Evolutionary conservation across 2,113 vertebrate species (phyloP), one percentile per base, ranked within the genome.

Genomic region (Dicaeum eximium): DNA sequence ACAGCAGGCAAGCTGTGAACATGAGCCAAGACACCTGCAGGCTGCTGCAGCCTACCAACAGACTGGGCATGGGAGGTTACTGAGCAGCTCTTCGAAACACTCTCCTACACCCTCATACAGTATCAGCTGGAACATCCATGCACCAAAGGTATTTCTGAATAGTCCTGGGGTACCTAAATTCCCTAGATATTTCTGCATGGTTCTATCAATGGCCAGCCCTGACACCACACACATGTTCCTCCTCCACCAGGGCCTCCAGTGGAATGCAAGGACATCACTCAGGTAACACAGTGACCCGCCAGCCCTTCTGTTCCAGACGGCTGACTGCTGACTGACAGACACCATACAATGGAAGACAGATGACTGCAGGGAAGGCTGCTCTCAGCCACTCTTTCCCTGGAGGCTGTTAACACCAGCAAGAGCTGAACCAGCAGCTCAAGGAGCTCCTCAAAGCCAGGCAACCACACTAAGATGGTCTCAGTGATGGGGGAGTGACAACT

Each of bases 241-340:
- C 40, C 78, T 73, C 60, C 44, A 18, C 15, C 0, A 0, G 9
- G 12, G 38, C 40, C 21, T 44, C 31, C 40, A 15, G 22, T 10
- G 30, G 35, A 58, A 75, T 5, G 2, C 17, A 45, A 64, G 38
- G 25, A 54, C 7, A 6, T 37, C 31, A 44, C 70, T 13, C 21
- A 35, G 40, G n/a, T 30, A 17, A 24, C 2, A 15, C 13, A 44
- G n/a, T 1, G 5, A 62, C n/a, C 54, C 12, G 4, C 15, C 38
- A 45, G 38, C 33, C 58, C 42, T 45, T 65, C 48, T 24, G 14
- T 25, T 86, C 60, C 64, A 27, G 35, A 31, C 7, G 24, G 16
- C 45, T 89, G 50, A 65, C 71, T 56, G 61, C 44, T 72, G 53
- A 73, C 67, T 48, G 71, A 75, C 1, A 69, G 18, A 23, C 37